Evolutionary conservation across 2,797 vertebrate genomes (phyloP).

Genomic region (Coreius guichenoti): DNA sequence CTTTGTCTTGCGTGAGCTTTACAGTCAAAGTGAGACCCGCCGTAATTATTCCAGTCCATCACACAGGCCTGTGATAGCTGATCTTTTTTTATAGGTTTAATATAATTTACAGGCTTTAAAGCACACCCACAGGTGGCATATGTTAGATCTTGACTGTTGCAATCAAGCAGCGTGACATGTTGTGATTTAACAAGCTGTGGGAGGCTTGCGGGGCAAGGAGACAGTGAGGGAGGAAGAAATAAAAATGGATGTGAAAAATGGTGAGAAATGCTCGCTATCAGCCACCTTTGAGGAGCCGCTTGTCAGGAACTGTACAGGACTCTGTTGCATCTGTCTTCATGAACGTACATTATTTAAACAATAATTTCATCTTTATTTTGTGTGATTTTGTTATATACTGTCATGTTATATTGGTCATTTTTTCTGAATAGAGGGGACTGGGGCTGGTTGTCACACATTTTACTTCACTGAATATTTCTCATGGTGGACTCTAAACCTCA

Average conservation of each 20-base stretch:
- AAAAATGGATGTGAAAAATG: slow-evolving; percentile 47
- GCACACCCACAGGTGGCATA: slow-evolving; percentile 64
- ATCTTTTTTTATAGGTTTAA: slow-evolving; percentile 64
- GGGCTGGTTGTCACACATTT: not conserved
- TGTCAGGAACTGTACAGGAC: slow-evolving; percentile 14
- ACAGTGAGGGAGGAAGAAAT: slow-evolving; percentile 47
- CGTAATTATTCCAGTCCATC: slow-evolving; percentile 63
- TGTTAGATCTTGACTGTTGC: slow-evolving; percentile 65
- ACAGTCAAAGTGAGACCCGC: slow-evolving; percentile 59
- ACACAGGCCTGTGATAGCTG: slow-evolving; percentile 54
- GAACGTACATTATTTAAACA: slow-evolving; percentile 16
- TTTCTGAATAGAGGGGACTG: not conserved
- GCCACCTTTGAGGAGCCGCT: slow-evolving; percentile 32
- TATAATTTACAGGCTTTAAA: slow-evolving; percentile 67
- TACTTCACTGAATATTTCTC: not conserved
- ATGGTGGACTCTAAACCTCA: not conserved
- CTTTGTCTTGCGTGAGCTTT: slow-evolving; percentile 56
- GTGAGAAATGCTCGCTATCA: slow-evolving; percentile 48
- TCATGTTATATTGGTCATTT: slow-evolving; percentile 5
- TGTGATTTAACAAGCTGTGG: slow-evolving; percentile 67
- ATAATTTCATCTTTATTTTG: not conserved
- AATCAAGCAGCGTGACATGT: slow-evolving; percentile 65
- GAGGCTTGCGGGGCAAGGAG: slow-evolving; percentile 52
- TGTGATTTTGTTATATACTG: not conserved
- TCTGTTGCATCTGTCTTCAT: slow-evolving; percentile 27